These are phyloP conservation scores for Amyelois transitella DNA, from an alignment of 1,140 invertebrate species.

Conservation along the genomic window DNA sequence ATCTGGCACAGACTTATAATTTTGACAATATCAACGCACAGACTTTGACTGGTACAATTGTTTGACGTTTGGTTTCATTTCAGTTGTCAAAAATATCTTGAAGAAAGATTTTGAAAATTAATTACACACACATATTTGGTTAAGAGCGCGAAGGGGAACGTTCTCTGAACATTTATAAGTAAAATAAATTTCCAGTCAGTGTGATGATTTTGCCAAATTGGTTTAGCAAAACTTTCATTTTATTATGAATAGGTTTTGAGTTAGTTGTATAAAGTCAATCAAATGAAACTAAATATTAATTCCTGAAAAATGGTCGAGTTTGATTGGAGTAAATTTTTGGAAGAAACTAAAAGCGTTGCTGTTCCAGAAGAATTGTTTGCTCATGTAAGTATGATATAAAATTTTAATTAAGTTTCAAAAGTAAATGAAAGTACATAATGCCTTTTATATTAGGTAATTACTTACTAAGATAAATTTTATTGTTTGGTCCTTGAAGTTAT, in stretches of 20 bases:
- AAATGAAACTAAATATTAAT: not conserved
- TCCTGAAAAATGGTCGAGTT: conserved; percentile 36
- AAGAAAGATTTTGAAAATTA: too few species aligned
- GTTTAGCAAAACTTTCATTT: not conserved
- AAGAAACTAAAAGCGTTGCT: conserved; percentile 52
- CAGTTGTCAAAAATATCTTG: too few species aligned
- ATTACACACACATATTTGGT: too few species aligned
- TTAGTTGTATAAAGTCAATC: not conserved
- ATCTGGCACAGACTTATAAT: too few species aligned
- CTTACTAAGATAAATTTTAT: too few species aligned
- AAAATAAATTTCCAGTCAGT: not conserved
- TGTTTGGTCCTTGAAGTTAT: too few species aligned
- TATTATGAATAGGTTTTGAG: not conserved
- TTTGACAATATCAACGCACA: conserved; percentile 81
- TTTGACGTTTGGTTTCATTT: too few species aligned
- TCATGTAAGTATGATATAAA: conserved; percentile 62
- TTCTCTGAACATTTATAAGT: not conserved
- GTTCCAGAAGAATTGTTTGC: conserved; percentile 69
- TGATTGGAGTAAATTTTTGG: conserved; percentile 64
- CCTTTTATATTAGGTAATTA: too few species aligned
- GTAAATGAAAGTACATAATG: too few species aligned
- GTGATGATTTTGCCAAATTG: not conserved
- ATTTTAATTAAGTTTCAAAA: too few species aligned
- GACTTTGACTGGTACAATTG: too few species aligned
- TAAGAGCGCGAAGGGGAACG: too few species aligned